A percentile compares a stretch with the other conserved stretches of the same genome.
Evolutionary conservation across 2,797 vertebrate species (phyloP).

Genomic region (Typhlichthys subterraneus): DNA sequence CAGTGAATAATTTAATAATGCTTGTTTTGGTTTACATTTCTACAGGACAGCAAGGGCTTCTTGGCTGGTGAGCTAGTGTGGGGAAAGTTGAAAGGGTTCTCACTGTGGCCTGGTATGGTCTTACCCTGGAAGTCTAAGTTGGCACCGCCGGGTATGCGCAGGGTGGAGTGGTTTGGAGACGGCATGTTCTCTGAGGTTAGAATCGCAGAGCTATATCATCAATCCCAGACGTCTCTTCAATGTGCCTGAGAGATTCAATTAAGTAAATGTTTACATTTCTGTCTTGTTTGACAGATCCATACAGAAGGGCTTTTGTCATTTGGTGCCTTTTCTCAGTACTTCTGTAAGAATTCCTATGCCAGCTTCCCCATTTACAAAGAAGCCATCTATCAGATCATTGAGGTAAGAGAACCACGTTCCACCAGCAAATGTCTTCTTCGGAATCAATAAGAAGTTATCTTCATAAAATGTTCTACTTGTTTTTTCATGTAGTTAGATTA

Average conservation of each 20-base stretch:
- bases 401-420: constrained; percentile 61
- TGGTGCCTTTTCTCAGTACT: constrained; percentile 65
- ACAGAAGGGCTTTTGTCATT: constrained; percentile 63
- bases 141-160: constrained; percentile 50
- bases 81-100: constrained; percentile 78
- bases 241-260: neutral
- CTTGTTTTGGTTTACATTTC: neutral
- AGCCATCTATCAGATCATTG: constrained; percentile 75
- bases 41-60: constrained; percentile 77
- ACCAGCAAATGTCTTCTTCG: neutral
- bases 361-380: constrained; percentile 72
- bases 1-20: neutral
- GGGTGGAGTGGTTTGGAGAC: constrained; percentile 83
- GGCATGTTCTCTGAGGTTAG: constrained; percentile 82
- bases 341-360: constrained; percentile 75
- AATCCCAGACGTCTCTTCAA: neutral
- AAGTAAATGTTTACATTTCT: neutral
- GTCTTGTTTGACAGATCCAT: constrained; percentile 61
- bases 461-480: neutral
- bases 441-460: neutral
- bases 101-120: constrained; percentile 82
- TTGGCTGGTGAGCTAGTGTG: constrained; percentile 73
- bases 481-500: neutral
- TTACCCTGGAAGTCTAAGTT: constrained; percentile 70
- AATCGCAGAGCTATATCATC: neutral